These are phyloP conservation scores for Gavia stellata DNA, from an alignment of 2,113 vertebrate genomes.

Conservation along the genomic window DNA sequence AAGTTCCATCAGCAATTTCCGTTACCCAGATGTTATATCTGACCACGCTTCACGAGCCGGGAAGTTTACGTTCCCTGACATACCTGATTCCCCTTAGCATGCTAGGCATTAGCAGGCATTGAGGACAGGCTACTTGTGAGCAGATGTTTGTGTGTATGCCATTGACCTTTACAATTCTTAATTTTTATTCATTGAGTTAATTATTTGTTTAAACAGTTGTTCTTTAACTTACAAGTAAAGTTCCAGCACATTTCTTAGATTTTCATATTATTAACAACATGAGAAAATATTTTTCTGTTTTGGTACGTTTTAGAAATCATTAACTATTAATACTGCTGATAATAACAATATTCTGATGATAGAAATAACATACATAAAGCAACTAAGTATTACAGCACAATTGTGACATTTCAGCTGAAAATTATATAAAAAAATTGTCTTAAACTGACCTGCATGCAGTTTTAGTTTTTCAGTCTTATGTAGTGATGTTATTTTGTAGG, in stretches of 20 bases:
- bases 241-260: background rate
- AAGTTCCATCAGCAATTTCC: background rate
- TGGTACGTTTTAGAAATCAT: background rate
- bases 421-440: background rate
- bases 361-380: background rate
- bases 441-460: background rate
- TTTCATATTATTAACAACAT: background rate
- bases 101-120: background rate
- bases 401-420: background rate
- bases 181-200: conserved; percentile 8
- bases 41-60: background rate
- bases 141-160: background rate
- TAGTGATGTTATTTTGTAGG: background rate
- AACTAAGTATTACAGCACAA: background rate
- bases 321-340: background rate
- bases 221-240: background rate
- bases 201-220: background rate
- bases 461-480: background rate
- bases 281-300: background rate
- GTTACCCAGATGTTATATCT: background rate
- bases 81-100: background rate
- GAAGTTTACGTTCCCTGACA: background rate
- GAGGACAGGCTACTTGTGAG: background rate
- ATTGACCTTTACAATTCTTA: background rate
- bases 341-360: background rate